These are phyloP conservation scores for Gadus chalcogrammus DNA, from an alignment of 2,113 vertebrate genomes.

Conservation along the genomic window DNA sequence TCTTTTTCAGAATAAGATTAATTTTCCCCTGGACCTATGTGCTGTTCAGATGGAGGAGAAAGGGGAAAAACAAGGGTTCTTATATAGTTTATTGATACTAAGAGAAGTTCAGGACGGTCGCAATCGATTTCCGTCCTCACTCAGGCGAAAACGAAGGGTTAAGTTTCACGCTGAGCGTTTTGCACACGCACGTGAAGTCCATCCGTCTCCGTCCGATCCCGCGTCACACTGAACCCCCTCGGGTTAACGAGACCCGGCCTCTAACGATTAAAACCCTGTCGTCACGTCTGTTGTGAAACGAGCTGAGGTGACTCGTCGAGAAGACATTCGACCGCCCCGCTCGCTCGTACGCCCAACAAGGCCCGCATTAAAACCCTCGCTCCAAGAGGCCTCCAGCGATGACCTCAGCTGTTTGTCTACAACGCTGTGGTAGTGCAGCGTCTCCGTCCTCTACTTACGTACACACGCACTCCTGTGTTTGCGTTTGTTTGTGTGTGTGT, in stretches of 20 bases:
- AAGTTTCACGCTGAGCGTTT: no score
- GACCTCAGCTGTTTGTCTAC: conserved; percentile 52
- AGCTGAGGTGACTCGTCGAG: conserved; percentile 6
- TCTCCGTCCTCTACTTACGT: conserved; percentile 44
- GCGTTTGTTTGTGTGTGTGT: no score
- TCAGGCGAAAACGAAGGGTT: no score
- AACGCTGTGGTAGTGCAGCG: conserved; percentile 36
- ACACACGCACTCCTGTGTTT: conserved; percentile 1
- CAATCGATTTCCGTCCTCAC: no score
- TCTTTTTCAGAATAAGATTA: no score
- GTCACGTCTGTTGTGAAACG: conserved; percentile 1
- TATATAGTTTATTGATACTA: no score
- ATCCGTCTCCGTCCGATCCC: no score
- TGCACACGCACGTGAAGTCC: no score
- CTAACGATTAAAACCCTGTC: conserved; percentile 7
- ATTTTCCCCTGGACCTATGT: no score
- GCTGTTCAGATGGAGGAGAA: no score
- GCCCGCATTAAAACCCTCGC: conserved; percentile 39
- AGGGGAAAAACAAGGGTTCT: no score
- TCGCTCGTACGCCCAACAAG: not conserved
- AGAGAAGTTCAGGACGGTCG: no score
- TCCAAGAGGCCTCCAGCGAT: conserved; percentile 57
- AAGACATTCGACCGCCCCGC: conserved; percentile 6
- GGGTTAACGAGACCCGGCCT: conserved; percentile 21
- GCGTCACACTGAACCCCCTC: not conserved